These are phyloP conservation scores for Erebia aethiops DNA, from an alignment of 2,888 invertebrate genomes.

Conservation along the genomic window DNA sequence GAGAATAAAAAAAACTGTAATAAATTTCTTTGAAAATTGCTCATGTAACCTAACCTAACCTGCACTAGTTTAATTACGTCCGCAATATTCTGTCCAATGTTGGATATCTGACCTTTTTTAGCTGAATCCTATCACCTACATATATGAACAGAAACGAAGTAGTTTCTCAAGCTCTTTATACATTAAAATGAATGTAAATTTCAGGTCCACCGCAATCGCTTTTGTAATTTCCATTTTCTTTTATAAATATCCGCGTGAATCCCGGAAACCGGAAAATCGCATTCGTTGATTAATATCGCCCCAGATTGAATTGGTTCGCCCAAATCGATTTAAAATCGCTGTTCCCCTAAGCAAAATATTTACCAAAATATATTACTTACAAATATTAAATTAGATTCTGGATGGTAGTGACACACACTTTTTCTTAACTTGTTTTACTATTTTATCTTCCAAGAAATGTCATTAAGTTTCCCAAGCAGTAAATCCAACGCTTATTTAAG, in stretches of 20 bases:
- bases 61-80: too few relatives aligned
- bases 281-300: conserved; percentile 37
- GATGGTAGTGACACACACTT: too few relatives aligned
- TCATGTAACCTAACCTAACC: too few relatives aligned
- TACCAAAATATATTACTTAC: conserved; percentile 5
- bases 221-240: conserved; percentile 36
- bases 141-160: not conserved
- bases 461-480: not conserved
- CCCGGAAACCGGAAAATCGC: conserved; percentile 37
- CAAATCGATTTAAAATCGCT: conserved; percentile 15
- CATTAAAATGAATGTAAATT: conserved; percentile 26
- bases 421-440: not conserved
- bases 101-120: too few relatives aligned
- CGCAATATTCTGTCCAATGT: too few relatives aligned
- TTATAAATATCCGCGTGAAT: conserved; percentile 37
- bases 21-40: too few relatives aligned
- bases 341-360: conserved; percentile 17
- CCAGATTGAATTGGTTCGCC: conserved; percentile 34
- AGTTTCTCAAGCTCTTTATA: not conserved
- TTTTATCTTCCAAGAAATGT: not conserved
- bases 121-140: too few relatives aligned
- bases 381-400: not conserved
- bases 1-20: too few relatives aligned
- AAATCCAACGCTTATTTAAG: not conserved
- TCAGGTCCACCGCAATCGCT: conserved; percentile 28